phyloP scores from a whole-genome alignment of 2,113 vertebrate species.

The Nanger granti region DNA sequence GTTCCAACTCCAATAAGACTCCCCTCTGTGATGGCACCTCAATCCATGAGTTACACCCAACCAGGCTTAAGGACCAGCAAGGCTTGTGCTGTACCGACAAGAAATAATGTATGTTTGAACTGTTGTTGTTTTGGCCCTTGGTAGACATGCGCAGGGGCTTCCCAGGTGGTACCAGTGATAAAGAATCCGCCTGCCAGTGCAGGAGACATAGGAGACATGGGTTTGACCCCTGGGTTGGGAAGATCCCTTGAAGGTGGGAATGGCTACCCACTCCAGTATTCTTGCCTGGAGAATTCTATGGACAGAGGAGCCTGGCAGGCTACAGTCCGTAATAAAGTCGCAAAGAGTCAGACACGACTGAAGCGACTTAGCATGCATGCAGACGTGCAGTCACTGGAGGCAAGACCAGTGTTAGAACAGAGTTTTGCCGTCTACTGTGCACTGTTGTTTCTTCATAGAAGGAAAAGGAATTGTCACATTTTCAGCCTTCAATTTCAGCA shows the following conservation, averaged over 20 bases:
- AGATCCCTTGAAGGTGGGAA: background rate
- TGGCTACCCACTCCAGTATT: background rate
- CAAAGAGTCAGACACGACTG: background rate
- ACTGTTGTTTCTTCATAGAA: background rate
- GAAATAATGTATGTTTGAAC: conserved; percentile 82
- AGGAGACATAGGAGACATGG: background rate
- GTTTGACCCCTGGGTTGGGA: background rate
- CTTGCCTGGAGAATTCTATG: background rate
- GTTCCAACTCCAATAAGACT: conserved; percentile 88
- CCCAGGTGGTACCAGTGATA: background rate
- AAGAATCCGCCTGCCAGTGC: background rate
- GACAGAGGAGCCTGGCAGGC: background rate
- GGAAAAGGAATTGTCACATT: background rate
- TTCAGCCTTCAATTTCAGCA: background rate
- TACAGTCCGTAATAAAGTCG: background rate
- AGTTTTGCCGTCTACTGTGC: conserved; percentile 2
- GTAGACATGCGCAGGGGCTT: background rate
- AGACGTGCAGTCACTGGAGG: background rate
- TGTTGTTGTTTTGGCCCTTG: background rate
- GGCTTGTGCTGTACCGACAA: conserved; percentile 85
- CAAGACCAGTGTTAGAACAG: background rate
- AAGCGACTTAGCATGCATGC: background rate
- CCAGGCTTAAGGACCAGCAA: conserved; percentile 87
- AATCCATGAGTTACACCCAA: conserved; percentile 88
- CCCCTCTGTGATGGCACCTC: conserved; percentile 85